These are phyloP conservation scores for Lasiommata megera DNA, from an alignment of 2,888 invertebrate species.

Conservation along the genomic window DNA sequence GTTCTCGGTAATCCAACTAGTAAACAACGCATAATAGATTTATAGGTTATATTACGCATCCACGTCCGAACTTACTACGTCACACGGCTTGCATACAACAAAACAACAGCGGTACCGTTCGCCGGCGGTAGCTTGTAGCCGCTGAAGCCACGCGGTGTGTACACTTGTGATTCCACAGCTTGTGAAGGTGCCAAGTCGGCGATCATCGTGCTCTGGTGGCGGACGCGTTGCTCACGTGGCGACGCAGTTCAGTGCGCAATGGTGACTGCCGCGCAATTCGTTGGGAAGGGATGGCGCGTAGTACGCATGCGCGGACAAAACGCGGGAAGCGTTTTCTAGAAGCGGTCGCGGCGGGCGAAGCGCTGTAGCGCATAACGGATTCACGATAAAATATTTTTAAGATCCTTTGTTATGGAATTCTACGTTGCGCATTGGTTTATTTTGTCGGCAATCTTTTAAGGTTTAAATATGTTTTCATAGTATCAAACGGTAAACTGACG, in stretches of 20 bases:
- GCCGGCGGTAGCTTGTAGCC: conserved; percentile 39
- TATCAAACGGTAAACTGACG: not conserved
- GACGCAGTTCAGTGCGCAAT: conserved; percentile 58
- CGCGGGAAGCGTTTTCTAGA: conserved; percentile 74
- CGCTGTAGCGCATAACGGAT: conserved; percentile 26
- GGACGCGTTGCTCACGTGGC: conserved; percentile 49
- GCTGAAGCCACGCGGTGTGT: conserved; percentile 40
- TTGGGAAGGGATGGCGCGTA: conserved; percentile 54
- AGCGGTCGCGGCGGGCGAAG: conserved; percentile 39
- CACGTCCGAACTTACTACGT: conserved; percentile 44
- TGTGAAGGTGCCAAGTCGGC: conserved; percentile 58
- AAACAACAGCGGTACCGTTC: conserved; percentile 57
- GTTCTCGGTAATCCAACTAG: conserved; percentile 15
- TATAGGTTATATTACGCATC: conserved; percentile 13
- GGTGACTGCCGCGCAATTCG: conserved; percentile 68
- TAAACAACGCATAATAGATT: conserved; percentile 18
- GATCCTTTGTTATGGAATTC: conserved; percentile 25
- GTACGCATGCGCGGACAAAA: conserved; percentile 67
- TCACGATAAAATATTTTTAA: conserved; percentile 24
- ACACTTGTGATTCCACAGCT: conserved; percentile 47
- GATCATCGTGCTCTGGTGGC: conserved; percentile 58
- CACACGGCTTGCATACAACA: conserved; percentile 47
- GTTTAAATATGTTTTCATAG: conserved; percentile 10
- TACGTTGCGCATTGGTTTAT: conserved; percentile 16
- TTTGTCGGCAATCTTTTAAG: conserved; percentile 11